Evolutionary conservation across 1,140 invertebrate species (phyloP).

Genomic region (Rhynchophorus ferrugineus): DNA sequence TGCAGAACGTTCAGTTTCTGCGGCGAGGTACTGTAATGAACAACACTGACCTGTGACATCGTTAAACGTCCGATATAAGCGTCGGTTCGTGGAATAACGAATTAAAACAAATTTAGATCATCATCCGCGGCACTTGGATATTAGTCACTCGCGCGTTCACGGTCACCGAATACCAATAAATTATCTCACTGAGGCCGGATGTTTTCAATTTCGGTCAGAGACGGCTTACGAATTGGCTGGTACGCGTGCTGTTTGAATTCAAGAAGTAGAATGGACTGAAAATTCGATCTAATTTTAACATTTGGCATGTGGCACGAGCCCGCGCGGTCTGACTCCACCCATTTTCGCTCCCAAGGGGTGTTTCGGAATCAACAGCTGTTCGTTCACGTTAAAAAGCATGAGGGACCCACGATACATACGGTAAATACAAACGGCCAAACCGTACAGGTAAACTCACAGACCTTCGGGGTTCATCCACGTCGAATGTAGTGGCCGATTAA

Average conservation of each 20-base stretch:
- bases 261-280: slow-evolving; percentile 27
- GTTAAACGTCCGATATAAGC: slow-evolving; percentile 8
- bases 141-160: background rate
- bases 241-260: slow-evolving; percentile 25
- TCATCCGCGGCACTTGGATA: slow-evolving; percentile 3
- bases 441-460: slow-evolving; percentile 13
- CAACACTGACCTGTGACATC: slow-evolving; percentile 31
- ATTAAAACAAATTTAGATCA: slow-evolving; percentile 10
- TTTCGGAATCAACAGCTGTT: slow-evolving; percentile 31
- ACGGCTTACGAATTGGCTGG: slow-evolving; percentile 9
- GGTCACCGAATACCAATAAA: slow-evolving; percentile 12
- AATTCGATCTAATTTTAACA: slow-evolving; percentile 31
- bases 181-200: slow-evolving; percentile 17
- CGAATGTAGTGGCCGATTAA: no score
- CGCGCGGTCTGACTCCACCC: slow-evolving; percentile 31
- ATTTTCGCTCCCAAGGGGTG: slow-evolving; percentile 29
- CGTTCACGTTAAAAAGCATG: slow-evolving; percentile 19
- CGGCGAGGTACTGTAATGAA: slow-evolving; percentile 25
- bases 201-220: slow-evolving; percentile 23
- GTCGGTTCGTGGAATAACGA: background rate
- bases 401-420: slow-evolving; percentile 19
- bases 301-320: slow-evolving; percentile 33
- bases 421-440: slow-evolving; percentile 20
- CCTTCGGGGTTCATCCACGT: slow-evolving; percentile 9
- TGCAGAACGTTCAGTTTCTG: slow-evolving; percentile 39